A percentile compares a stretch with the other conserved stretches of the same genome.
Evolutionary conservation across 2,113 vertebrate species (phyloP).

Genomic region (Isurus oxyrinchus): DNA sequence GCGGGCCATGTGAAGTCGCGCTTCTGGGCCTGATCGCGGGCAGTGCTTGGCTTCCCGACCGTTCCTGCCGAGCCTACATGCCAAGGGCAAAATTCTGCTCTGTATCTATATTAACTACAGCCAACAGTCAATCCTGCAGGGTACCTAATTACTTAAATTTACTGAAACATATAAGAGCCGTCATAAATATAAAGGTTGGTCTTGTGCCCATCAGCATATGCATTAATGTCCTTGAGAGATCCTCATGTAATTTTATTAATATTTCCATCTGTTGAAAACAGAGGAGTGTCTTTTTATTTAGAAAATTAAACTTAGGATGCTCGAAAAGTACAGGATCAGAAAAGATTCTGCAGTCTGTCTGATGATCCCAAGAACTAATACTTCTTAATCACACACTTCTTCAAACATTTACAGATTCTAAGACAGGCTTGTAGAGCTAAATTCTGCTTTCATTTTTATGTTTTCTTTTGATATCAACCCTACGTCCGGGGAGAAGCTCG

Average conservation of each 20-base stretch:
- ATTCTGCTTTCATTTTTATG: neutral
- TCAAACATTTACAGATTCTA: neutral
- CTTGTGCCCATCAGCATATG: neutral
- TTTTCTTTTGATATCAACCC: too few species aligned
- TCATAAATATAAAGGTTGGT: neutral
- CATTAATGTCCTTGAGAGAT: neutral
- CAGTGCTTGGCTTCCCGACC: too few species aligned
- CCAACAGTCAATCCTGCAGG: neutral
- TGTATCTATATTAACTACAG: neutral
- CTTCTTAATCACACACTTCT: neutral
- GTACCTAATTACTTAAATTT: neutral
- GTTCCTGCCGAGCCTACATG: too few species aligned
- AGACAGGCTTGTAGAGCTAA: neutral
- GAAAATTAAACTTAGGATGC: neutral
- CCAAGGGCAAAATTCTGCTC: too few species aligned
- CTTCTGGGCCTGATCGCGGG: too few species aligned
- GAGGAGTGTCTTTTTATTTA: neutral
- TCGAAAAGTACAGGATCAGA: neutral
- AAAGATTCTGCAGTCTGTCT: neutral
- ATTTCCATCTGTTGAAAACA: neutral
- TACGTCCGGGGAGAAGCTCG: too few species aligned
- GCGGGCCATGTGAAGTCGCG: too few species aligned
- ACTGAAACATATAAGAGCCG: neutral
- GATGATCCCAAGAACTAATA: neutral
- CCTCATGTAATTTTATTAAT: neutral